Evolutionary conservation across 2,797 vertebrate species (phyloP).

Genomic region (Lateolabrax maculatus): DNA sequence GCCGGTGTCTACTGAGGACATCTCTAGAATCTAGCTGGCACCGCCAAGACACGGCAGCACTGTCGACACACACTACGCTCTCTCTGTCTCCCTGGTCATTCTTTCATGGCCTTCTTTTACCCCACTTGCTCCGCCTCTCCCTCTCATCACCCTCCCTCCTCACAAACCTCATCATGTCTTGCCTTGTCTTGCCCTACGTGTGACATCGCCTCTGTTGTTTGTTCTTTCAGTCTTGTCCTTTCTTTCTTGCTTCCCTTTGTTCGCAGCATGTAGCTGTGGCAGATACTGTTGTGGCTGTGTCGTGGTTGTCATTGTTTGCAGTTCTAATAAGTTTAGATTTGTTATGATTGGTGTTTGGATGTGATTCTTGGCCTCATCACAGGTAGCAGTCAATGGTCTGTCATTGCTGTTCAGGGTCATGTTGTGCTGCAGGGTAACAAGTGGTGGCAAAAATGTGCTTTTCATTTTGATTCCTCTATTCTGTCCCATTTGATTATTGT

Average conservation of each 20-base stretch:
- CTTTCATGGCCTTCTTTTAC: slow-evolving; percentile 36
- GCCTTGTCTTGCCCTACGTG: slow-evolving; percentile 51
- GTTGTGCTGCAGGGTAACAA: slow-evolving; percentile 38
- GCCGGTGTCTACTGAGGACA: slow-evolving; percentile 73
- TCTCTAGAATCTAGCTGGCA: slow-evolving; percentile 76
- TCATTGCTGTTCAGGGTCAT: slow-evolving; percentile 49
- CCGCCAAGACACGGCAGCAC: slow-evolving; percentile 70
- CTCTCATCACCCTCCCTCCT: slow-evolving; percentile 38
- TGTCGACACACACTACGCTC: slow-evolving; percentile 55
- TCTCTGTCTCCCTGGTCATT: slow-evolving; percentile 47
- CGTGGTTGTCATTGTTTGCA: slow-evolving; percentile 42
- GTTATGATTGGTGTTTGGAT: slow-evolving; percentile 46
- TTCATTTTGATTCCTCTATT: slow-evolving; percentile 10
- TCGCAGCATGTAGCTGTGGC: slow-evolving; percentile 32
- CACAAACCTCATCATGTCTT: slow-evolving; percentile 54
- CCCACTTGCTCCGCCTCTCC: slow-evolving; percentile 43
- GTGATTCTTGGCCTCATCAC: slow-evolving; percentile 48
- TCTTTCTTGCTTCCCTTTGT: slow-evolving; percentile 57
- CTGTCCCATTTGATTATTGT: slow-evolving; percentile 12
- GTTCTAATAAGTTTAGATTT: slow-evolving; percentile 38
- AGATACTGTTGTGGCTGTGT: slow-evolving; percentile 35
- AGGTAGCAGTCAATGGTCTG: slow-evolving; percentile 48
- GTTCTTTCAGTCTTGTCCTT: slow-evolving; percentile 58
- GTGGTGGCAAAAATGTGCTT: slow-evolving; percentile 22
- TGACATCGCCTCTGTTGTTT: slow-evolving; percentile 76